These are phyloP conservation scores for Himalopsyche japonica DNA, from an alignment of 2,888 invertebrate genomes.

Conservation along the genomic window DNA sequence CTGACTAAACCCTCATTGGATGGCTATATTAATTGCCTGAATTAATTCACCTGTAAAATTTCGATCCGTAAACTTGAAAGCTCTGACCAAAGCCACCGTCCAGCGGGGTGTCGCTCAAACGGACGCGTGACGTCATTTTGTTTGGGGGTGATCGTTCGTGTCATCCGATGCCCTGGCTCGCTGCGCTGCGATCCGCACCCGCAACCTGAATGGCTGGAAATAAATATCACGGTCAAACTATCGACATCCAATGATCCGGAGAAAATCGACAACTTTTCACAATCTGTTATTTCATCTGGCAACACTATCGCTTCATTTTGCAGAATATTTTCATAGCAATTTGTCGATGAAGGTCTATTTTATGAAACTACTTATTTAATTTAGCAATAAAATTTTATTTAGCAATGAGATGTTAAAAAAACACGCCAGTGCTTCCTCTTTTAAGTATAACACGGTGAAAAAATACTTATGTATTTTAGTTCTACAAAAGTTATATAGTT, in stretches of 20 bases:
- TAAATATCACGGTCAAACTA: neutral
- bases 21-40: too few species aligned
- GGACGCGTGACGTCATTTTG: neutral
- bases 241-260: neutral
- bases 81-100: neutral
- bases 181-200: neutral
- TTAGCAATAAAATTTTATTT: too few species aligned
- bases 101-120: neutral
- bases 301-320: neutral
- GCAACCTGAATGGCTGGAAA: slow-evolving; percentile 1
- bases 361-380: too few species aligned
- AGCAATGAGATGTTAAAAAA: too few species aligned
- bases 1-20: too few species aligned
- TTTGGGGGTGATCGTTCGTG: slow-evolving; percentile 15
- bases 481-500: too few species aligned
- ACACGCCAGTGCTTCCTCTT: too few species aligned
- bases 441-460: too few species aligned
- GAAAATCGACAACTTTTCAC: neutral
- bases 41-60: neutral
- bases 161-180: slow-evolving; percentile 15
- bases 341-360: too few species aligned
- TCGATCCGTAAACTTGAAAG: neutral
- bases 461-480: too few species aligned
- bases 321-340: neutral
- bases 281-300: neutral